phyloP scores from a whole-genome alignment of 2,113 vertebrate species.

The Choloepus hoffmanni region DNA sequence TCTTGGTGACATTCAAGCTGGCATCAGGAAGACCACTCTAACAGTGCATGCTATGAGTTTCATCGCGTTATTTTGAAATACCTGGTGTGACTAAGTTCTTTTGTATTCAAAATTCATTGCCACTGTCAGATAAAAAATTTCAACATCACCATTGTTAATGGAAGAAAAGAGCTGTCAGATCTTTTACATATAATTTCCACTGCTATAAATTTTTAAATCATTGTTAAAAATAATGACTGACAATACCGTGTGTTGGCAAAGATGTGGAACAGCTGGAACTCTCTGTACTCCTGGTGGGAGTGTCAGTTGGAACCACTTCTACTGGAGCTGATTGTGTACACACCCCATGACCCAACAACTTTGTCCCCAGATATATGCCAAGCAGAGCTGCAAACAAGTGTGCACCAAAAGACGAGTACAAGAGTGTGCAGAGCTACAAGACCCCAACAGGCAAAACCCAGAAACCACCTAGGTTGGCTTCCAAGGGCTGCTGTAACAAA shows the following conservation, averaged over 20 bases:
- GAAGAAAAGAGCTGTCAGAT: neutral
- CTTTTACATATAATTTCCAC: neutral
- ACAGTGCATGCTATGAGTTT: neutral
- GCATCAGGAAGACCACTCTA: neutral
- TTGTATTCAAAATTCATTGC: slow-evolving; percentile 41
- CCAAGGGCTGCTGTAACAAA: too few relatives aligned
- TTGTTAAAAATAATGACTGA: neutral
- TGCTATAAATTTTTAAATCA: slow-evolving; percentile 11
- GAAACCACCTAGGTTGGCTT: neutral
- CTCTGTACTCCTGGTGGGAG: neutral
- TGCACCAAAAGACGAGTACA: neutral
- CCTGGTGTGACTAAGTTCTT: neutral
- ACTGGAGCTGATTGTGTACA: neutral
- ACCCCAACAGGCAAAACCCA: neutral
- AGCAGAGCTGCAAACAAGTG: neutral
- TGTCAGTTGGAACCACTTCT: neutral
- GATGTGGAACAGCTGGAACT: neutral
- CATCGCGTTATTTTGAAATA: neutral
- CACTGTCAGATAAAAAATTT: slow-evolving; percentile 42
- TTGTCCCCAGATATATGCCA: too few relatives aligned
- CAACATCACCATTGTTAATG: neutral
- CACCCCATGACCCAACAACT: neutral
- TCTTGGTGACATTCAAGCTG: neutral
- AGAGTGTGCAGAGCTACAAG: neutral
- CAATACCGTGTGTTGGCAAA: neutral